phyloP scores from a whole-genome alignment of 1,140 invertebrate species.

The Ceratina calcarata region DNA sequence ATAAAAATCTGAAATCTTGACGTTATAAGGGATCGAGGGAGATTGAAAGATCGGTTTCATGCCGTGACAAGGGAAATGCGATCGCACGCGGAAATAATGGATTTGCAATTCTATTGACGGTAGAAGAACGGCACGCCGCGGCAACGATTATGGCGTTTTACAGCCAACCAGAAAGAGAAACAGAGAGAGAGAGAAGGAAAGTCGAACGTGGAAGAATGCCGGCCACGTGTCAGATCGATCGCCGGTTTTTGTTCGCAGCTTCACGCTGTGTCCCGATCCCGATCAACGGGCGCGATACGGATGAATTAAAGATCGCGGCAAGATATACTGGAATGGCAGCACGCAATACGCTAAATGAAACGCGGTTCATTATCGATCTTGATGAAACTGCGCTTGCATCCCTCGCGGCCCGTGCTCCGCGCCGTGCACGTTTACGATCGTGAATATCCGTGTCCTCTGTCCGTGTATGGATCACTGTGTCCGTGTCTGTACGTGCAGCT shows the following conservation, averaged over 20 bases:
- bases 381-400: slow-evolving; percentile 58
- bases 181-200: neutral
- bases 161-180: neutral
- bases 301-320: slow-evolving; percentile 64
- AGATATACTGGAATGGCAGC: slow-evolving; percentile 50
- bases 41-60: neutral
- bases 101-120: slow-evolving; percentile 32
- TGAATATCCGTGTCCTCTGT: neutral
- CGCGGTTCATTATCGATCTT: slow-evolving; percentile 66
- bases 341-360: slow-evolving; percentile 56
- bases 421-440: neutral
- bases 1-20: too few species aligned
- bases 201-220: slow-evolving; percentile 43
- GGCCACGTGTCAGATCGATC: slow-evolving; percentile 44
- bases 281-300: slow-evolving; percentile 48
- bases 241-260: slow-evolving; percentile 40
- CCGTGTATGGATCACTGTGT: neutral
- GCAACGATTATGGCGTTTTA: slow-evolving; percentile 25
- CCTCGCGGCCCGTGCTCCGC: slow-evolving; percentile 41
- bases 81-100: neutral
- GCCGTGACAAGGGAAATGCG: neutral
- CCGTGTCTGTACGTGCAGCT: slow-evolving; percentile 34
- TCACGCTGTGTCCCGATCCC: slow-evolving; percentile 35
- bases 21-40: neutral
- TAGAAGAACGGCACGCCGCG: neutral